Conservation (phyloP, 2,888 invertebrate species). For the Heliconius hortense region DNA sequence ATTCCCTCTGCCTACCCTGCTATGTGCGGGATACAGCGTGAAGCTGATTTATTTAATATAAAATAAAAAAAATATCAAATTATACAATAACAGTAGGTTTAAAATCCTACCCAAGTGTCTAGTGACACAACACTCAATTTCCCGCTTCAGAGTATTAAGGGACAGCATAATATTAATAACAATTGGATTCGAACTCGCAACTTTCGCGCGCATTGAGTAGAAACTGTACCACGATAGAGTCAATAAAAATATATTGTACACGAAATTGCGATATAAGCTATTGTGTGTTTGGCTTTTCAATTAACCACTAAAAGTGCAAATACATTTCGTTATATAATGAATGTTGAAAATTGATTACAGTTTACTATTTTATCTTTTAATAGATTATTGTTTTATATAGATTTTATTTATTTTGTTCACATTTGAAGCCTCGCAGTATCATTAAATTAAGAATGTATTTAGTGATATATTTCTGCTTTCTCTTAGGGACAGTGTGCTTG, state of each 20-base stretch:
- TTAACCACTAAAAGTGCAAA: constrained; percentile 8
- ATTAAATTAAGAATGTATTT: not conserved
- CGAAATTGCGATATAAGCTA: not conserved
- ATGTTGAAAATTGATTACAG: not conserved
- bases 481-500: not conserved
- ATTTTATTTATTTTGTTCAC: not conserved
- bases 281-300: constrained; percentile 13
- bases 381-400: not conserved
- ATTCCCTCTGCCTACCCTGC: too few species aligned
- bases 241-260: not conserved
- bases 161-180: too few species aligned
- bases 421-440: not conserved
- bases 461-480: not conserved
- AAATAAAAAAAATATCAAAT: too few species aligned
- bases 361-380: not conserved
- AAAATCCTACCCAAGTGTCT: too few species aligned
- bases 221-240: not conserved
- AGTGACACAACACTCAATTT: not conserved
- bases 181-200: too few species aligned
- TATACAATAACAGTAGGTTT: too few species aligned
- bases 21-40: too few species aligned
- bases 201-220: not conserved
- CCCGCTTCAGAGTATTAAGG: not conserved
- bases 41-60: too few species aligned
- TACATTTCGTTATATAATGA: not conserved